Evolutionary conservation across 2,888 invertebrate genomes (phyloP), one percentile per base, ranked within the genome.

Genomic region (Danaus chrysippus): DNA sequence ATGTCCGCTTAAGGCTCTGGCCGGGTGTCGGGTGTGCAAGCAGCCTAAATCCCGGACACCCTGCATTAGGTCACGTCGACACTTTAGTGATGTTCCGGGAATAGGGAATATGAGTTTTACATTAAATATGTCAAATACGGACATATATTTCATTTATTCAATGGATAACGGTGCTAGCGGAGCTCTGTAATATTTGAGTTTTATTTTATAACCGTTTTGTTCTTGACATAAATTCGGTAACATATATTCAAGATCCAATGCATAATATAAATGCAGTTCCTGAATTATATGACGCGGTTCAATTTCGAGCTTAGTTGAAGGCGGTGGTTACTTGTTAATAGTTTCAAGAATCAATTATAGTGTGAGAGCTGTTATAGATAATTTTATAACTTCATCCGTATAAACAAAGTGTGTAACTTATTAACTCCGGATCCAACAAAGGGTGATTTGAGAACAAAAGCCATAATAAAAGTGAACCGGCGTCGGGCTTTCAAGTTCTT

Each of bases 361-460:
- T 49, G 17, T 17, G 8, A 49, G 15, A 49, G 17, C 10, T 49
- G 5, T 15, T 17, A 49, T 17, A 17, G 10, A 17, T 49, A 17
- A 17, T 49, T 49, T 49, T 17, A 49, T 49, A 49, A 15, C 15
- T 49, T 49, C 43, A 43, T 43, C 17, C 11, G 17, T 49, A 49
- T 49, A 49, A 15, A 49, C 49, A 49, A 49, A 44, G 23, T 42
- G 49, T 63, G 56, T 54, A 63, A 63, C 56, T 63, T 63, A 63
- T 59, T 60, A 66, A 62, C 57, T 64, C 62, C 61, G 57, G 44
- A 46, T 55, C 59, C 62, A 59, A 66, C 64, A 64, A 66, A 66
- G 64, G 64, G 66, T 64, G 64, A 66, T 62, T 63, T 62, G 58
- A 58, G 58, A 62, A 66, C 66, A 64, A 66, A 64, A 66, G 66